Evolutionary conservation across 2,113 vertebrate genomes (phyloP), one percentile per base, ranked within the genome.

Genomic region (Brienomyrus longianalis): DNA sequence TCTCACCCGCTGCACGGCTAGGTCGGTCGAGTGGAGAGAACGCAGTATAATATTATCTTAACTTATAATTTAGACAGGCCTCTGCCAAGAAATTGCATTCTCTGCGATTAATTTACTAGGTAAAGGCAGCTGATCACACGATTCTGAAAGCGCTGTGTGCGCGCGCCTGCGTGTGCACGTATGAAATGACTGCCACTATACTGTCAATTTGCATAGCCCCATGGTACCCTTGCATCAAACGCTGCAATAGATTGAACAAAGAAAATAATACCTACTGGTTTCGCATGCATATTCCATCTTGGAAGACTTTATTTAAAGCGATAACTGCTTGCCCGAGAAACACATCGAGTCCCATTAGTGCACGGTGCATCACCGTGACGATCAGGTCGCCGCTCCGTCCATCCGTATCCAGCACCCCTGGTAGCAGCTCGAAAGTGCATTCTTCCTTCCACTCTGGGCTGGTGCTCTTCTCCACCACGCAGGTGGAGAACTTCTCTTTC

Each of bases 291-390:
- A 95, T 21, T 93, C 95, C 87, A 96, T 97, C 3, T 95, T 95
- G 95, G 89, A 97, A 97, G 43, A 96, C 92, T 88, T 94, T 94
- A 89, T 97, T 96, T 90, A 99, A 95, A 0, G 97, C 96, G 74
- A 99, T 93, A 89, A 92, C 48, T 92, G 97, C 95, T 91, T 97
- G 97, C 3, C 98, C 98, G 56, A 99, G 96, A 90, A 99, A 99
- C 89, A 98, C 97, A 94, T 99, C 98, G 45, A 97, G 94, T 23
- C 98, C 98, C 92, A 99, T 97, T 0, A 99, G 96, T 1, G 98
- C 97, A 47, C 98, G 95, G 92, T 98, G 98, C 98, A 98, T 98
- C 92, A 98, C 97, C 8, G 96, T 98, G 90, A 99, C 94, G 93
- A 97, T 90, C 93, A 99, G 95, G 92, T 96, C 94, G 27, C 94